These are phyloP conservation scores for Sebastiscus tertius DNA, from an alignment of 2,797 vertebrate species.

Conservation along the genomic window DNA sequence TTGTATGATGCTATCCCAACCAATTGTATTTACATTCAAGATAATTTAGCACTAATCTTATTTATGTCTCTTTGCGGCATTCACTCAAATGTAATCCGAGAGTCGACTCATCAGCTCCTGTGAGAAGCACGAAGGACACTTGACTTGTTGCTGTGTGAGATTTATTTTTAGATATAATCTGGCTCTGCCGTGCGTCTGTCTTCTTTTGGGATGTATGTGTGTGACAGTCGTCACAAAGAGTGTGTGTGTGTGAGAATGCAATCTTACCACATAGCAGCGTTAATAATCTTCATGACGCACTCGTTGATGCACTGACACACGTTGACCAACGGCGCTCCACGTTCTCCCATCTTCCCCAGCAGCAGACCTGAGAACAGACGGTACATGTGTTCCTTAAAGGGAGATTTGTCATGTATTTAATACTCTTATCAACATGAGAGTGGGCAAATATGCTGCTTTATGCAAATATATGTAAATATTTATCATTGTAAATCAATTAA, in stretches of 20 bases:
- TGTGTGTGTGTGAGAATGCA: not conserved
- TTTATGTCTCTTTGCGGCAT: not conserved
- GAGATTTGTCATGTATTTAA: no score
- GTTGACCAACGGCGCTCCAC: conserved; percentile 87
- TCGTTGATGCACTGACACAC: conserved; percentile 92
- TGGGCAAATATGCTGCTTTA: no score
- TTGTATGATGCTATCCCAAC: not conserved
- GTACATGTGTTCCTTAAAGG: not conserved
- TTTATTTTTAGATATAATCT: conserved; percentile 67
- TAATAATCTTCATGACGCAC: conserved; percentile 93
- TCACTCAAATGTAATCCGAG: conserved; percentile 13
- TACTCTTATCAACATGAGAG: no score
- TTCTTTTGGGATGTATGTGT: conserved; percentile 4
- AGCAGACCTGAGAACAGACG: conserved; percentile 83
- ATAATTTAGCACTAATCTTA: not conserved
- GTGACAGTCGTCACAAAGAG: not conserved
- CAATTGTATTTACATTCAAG: not conserved
- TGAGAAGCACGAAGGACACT: conserved; percentile 6
- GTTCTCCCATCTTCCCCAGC: conserved; percentile 90
- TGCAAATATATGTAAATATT: no score
- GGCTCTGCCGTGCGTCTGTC: not conserved
- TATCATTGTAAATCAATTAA: no score
- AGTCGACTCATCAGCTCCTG: conserved; percentile 4
- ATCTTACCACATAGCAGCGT: conserved; percentile 89
- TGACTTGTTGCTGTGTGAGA: not conserved